Percentiles rank a stretch among this genome's conserved stretches.
phyloP scores from a whole-genome alignment of 2,113 vertebrate genomes.

The Peucedramus taeniatus region DNA sequence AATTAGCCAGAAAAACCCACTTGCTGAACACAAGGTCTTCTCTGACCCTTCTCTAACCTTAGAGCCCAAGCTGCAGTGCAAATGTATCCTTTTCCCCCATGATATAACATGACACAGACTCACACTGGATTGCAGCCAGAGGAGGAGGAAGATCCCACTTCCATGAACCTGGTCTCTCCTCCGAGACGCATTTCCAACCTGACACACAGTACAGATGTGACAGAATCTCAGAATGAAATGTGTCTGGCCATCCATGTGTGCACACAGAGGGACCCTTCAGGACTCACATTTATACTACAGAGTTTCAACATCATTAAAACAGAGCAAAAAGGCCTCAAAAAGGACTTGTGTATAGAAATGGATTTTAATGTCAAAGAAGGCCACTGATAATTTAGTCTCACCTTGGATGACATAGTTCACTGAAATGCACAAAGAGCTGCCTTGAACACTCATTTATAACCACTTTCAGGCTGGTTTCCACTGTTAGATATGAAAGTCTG shows the following conservation, averaged over 20 bases:
- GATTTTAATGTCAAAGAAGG: neutral
- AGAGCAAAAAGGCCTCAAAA: neutral
- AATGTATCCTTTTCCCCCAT: neutral
- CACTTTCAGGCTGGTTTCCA: neutral
- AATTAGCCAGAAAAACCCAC: neutral
- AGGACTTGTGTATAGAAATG: neutral
- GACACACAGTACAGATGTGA: rapidly evolving
- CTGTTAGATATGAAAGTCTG: neutral
- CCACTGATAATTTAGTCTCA: neutral
- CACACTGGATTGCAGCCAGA: neutral
- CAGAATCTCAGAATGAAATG: neutral
- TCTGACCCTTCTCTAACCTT: neutral
- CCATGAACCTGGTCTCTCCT: neutral
- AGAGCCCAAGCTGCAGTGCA: neutral
- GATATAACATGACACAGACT: neutral
- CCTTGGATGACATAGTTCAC: neutral
- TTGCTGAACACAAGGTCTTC: neutral
- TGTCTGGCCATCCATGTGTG: rapidly evolving
- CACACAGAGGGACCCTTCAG: neutral
- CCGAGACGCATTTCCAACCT: neutral
- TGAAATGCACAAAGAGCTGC: neutral
- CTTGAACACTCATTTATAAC: neutral
- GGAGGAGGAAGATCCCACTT: neutral
- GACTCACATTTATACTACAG: neutral
- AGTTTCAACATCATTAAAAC: neutral